These are phyloP conservation scores for Biston betularia DNA, from an alignment of 2,888 invertebrate genomes.

Conservation along the genomic window DNA sequence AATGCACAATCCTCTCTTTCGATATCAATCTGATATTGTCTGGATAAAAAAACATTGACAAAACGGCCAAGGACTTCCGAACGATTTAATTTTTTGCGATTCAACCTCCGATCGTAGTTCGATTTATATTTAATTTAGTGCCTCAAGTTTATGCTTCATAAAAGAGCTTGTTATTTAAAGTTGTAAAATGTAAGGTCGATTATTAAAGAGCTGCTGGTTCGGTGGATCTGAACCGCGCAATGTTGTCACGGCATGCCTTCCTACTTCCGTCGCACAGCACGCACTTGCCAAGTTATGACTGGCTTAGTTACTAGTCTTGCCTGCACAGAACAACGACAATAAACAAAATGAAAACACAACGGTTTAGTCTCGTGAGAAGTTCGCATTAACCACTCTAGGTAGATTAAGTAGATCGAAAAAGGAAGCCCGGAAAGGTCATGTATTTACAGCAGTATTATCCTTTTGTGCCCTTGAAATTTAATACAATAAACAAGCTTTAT, in stretches of 20 bases:
- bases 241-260: constrained; percentile 48
- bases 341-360: constrained; percentile 14
- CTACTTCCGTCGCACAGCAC: constrained; percentile 29
- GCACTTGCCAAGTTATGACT: constrained; percentile 29
- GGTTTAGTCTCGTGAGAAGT: constrained; percentile 12
- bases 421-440: not conserved
- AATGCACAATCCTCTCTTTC: not conserved
- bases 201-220: constrained; percentile 42
- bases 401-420: not conserved
- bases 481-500: not conserved
- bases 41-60: not conserved
- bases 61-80: constrained; percentile 24
- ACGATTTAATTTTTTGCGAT: constrained; percentile 26
- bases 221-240: constrained; percentile 38
- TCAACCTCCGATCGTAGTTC: constrained; percentile 29
- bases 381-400: not conserved
- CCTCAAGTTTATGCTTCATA: constrained; percentile 49
- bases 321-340: constrained; percentile 21
- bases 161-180: constrained; percentile 49
- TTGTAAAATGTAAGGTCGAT: constrained; percentile 54
- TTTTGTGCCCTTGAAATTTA: not conserved
- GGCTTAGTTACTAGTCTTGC: constrained; percentile 22
- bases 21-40: not conserved
- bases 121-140: constrained; percentile 40
- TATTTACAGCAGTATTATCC: not conserved